A percentile compares a stretch with the other conserved stretches of the same genome.
phyloP scores from a whole-genome alignment of 2,113 vertebrate genomes.

The Notiomystis cincta region DNA sequence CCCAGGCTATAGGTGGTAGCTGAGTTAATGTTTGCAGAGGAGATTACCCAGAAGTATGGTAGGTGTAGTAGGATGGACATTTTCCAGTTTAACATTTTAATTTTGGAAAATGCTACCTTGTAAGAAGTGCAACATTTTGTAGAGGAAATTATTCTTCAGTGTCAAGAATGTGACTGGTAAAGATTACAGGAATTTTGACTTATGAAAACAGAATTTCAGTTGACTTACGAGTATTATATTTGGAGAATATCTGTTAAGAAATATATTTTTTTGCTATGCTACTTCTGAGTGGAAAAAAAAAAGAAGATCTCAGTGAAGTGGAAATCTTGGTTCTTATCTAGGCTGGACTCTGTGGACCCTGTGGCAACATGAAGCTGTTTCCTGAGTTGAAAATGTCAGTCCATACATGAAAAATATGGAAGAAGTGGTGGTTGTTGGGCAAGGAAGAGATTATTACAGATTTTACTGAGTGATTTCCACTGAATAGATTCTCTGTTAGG shows the following conservation, averaged over 20 bases:
- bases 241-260: neutral
- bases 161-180: neutral
- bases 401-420: neutral
- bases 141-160: neutral
- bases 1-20: neutral
- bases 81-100: neutral
- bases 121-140: neutral
- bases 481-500: neutral
- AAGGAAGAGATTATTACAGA: neutral
- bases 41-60: neutral
- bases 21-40: conserved; percentile 30
- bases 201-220: neutral
- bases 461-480: neutral
- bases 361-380: neutral
- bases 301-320: neutral
- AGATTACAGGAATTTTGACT: neutral
- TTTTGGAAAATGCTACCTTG: neutral
- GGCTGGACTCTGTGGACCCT: neutral
- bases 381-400: neutral
- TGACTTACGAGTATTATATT: neutral
- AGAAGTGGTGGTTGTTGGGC: neutral
- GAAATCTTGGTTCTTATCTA: neutral
- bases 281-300: neutral
- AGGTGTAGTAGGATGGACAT: neutral
- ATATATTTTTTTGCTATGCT: neutral